Percentiles rank a stretch among this genome's conserved stretches.
Evolutionary conservation across 1,140 invertebrate species (phyloP).

Genomic region (Araneus ventricosus): DNA sequence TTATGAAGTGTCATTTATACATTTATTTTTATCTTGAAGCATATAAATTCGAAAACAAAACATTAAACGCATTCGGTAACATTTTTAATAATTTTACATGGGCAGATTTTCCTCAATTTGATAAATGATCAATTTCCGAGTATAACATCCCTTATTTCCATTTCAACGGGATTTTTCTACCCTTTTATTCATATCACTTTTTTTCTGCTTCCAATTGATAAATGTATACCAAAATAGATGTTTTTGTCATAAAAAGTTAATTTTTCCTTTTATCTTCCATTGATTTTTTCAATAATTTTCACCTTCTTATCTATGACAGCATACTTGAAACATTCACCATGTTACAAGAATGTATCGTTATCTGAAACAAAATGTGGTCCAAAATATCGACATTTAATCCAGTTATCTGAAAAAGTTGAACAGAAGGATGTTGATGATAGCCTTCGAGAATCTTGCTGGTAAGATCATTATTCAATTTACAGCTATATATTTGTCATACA

Average conservation of each 20-base stretch:
- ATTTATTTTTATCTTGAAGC: no score
- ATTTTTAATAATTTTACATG: no score
- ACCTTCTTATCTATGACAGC: conserved; percentile 26
- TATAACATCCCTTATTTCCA: no score
- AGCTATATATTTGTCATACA: no score
- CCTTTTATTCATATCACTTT: neutral
- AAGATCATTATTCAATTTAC: neutral
- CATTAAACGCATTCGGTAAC: no score
- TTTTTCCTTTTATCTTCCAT: neutral
- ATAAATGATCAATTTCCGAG: no score
- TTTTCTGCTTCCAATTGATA: neutral
- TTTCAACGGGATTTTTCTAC: no score
- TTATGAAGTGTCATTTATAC: no score
- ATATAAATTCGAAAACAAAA: no score
- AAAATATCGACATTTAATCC: conserved; percentile 67
- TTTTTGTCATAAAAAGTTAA: neutral
- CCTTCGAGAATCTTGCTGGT: conserved; percentile 74
- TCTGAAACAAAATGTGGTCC: conserved; percentile 76
- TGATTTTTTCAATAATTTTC: neutral
- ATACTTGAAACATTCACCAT: conserved; percentile 75
- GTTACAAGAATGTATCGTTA: conserved; percentile 76
- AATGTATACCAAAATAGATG: neutral
- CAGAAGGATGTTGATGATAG: conserved; percentile 70
- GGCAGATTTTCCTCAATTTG: no score
- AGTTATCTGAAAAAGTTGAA: conserved; percentile 60